Evolutionary conservation across 2,888 invertebrate genomes (phyloP).

Genomic region (Molanna angustata): DNA sequence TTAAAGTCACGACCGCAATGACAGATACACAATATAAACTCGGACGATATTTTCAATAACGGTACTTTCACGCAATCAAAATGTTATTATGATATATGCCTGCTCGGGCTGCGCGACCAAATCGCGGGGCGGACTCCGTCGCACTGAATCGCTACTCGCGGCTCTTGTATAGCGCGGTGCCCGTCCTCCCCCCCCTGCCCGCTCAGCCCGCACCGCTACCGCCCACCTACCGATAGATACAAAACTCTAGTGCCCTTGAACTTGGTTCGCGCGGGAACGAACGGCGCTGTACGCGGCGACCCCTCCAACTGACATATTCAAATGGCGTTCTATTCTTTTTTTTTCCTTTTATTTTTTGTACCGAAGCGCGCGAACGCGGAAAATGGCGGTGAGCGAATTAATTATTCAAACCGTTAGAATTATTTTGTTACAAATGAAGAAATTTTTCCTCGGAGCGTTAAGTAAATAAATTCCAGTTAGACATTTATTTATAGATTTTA

Average conservation of each 20-base stretch:
- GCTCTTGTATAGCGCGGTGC: constrained; percentile 50
- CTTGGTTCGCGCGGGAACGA: constrained; percentile 41
- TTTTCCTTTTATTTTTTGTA: too few species aligned
- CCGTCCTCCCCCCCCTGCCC: constrained; percentile 37
- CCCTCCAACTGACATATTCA: constrained; percentile 24
- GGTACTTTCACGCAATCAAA: constrained; percentile 25
- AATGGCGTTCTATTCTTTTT: constrained; percentile 25
- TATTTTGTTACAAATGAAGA: not conserved
- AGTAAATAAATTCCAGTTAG: not conserved
- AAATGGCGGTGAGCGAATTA: constrained; percentile 3
- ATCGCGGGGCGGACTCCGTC: constrained; percentile 58
- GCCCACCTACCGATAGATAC: constrained; percentile 1
- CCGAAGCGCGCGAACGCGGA: constrained; percentile 10
- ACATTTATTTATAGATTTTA: not conserved
- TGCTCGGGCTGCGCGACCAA: constrained; percentile 52
- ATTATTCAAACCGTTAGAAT: constrained; percentile 6
- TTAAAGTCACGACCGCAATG: too few species aligned
- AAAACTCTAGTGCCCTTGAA: constrained; percentile 41
- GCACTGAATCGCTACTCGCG: constrained; percentile 54
- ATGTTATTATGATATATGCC: too few species aligned
- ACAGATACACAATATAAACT: constrained; percentile 33
- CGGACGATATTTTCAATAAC: constrained; percentile 21
- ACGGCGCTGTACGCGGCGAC: constrained; percentile 26
- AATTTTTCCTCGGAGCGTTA: not conserved
- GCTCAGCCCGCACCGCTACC: constrained; percentile 30